Percentiles rank a stretch among this genome's conserved stretches.
These are phyloP conservation scores for Anoura caudifer DNA, from an alignment of 2,113 vertebrate species.

Conservation along the genomic window DNA sequence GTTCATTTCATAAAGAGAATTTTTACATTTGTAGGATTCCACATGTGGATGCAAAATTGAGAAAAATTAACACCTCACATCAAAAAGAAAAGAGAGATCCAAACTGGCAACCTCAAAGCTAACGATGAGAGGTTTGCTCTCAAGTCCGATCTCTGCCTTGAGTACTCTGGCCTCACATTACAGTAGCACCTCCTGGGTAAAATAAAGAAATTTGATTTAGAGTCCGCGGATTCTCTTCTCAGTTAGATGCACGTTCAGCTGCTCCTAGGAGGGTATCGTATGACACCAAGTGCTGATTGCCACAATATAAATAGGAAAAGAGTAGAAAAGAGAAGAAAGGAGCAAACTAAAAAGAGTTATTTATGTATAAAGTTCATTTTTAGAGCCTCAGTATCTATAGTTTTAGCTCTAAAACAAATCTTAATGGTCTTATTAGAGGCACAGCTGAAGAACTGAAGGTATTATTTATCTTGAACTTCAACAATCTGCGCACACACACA, in stretches of 20 bases:
- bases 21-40: not conserved
- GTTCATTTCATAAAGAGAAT: not conserved
- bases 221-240: constrained; percentile 47
- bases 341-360: not conserved
- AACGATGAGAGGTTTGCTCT: not conserved
- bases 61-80: not conserved
- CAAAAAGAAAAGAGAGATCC: not conserved
- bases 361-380: not conserved
- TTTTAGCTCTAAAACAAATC: not conserved
- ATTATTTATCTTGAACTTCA: not conserved
- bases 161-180: constrained; percentile 54
- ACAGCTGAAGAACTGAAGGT: not conserved
- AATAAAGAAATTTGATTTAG: constrained; percentile 72
- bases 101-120: not conserved
- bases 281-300: constrained; percentile 50
- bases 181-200: constrained; percentile 65
- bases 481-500: not conserved
- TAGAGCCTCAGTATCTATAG: not conserved
- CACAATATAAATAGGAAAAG: constrained; percentile 32
- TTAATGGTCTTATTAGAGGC: not conserved
- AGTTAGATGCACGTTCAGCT: constrained; percentile 21
- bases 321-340: not conserved
- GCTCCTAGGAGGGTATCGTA: constrained; percentile 56
- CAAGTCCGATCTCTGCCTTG: constrained; percentile 1
- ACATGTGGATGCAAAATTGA: constrained; percentile 20